Evolutionary conservation across 2,888 invertebrate genomes (phyloP), one percentile per base, ranked within the genome.

Genomic region (Andricus curvator): DNA sequence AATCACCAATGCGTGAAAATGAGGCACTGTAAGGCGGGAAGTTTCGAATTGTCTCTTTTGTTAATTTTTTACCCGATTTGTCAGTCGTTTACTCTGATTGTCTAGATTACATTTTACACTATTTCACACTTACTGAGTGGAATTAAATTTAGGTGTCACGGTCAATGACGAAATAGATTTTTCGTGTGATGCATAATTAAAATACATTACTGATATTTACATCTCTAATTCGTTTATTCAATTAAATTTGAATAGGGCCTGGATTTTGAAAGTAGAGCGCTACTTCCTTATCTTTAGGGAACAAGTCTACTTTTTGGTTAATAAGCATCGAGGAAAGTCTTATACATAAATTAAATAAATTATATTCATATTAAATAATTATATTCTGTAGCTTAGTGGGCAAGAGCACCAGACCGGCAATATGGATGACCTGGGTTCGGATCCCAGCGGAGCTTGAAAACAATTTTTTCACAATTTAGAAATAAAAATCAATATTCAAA

Each of bases 191-290:
- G 11, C 25, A 3, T 51, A 33, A 70, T 70, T 70, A 70, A 29
- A 70, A 51, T 70, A 70, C 70, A 70, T 51, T 70, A 51, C 29
- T 51, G 25, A 68, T 68, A 70, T 51, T 74, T 20, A 33, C 51
- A 74, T 33, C 51, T 70, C 48, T 29, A 13, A 74, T 33, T 74
- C 29, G 29, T 13, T n/a, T 68, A 41, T n/a, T 41, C 29, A 70
- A 70, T 11, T 41, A 44, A 70, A 70, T 68, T 67, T 67, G n/a
- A 41, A 67, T 67, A 29, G 3, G 22, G 4, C 9, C 44, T 70
- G 3, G 29, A 48, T 70, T 51, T 70, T 29, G 29, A 29, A 48
- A 68, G 25, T 29, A 44, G 44, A 68, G 9, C 17, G 44, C 1
- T 68, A 22, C 22, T 67, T 76, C 25, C 17, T 29, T 33, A 65